Evolutionary conservation across 1,140 invertebrate genomes (phyloP).

Genomic region (roundworm (Caenorhabditis elegans)): DNA sequence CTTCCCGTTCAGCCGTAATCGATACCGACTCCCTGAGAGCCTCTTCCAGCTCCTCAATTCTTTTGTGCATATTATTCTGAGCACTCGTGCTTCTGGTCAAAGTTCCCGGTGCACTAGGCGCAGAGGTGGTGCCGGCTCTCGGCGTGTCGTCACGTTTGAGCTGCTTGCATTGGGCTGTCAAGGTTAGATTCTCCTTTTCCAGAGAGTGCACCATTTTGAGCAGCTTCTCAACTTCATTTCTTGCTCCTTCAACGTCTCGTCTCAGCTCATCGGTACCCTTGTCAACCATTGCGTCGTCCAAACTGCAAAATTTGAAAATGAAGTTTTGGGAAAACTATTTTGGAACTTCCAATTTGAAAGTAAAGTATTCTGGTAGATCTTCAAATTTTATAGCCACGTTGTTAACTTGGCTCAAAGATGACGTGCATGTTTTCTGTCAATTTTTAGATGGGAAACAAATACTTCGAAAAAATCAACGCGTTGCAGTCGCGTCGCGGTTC

Average conservation of each 20-base stretch:
- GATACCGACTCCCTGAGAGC: slow-evolving; percentile 73
- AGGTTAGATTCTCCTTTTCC: slow-evolving; percentile 67
- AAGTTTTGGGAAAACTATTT: too few species aligned
- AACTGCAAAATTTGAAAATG: too few species aligned
- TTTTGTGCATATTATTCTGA: slow-evolving; percentile 43
- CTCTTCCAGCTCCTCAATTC: slow-evolving; percentile 78
- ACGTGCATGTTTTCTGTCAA: too few species aligned
- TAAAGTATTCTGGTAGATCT: too few species aligned
- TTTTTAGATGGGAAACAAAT: too few species aligned
- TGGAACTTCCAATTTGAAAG: too few species aligned
- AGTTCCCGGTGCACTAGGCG: slow-evolving; percentile 66
- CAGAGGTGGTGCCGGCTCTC: too few species aligned
- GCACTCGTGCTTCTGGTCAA: background rate
- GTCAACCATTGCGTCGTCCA: slow-evolving; percentile 36
- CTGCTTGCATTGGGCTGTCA: slow-evolving; percentile 67
- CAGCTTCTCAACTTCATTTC: slow-evolving; percentile 66
- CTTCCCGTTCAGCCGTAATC: slow-evolving; percentile 71
- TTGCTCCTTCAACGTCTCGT: slow-evolving; percentile 42
- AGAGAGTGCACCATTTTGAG: slow-evolving; percentile 65
- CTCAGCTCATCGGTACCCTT: slow-evolving; percentile 42
- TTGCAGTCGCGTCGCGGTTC: too few species aligned
- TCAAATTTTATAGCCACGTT: too few species aligned
- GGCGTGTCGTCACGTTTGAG: too few species aligned
- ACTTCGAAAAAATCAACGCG: too few species aligned
- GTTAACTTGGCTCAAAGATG: too few species aligned